A percentile compares a stretch with the other conserved stretches of the same genome.
Conservation (phyloP, 2,888 invertebrate species). For the Oscheius myriophilus region DNA sequence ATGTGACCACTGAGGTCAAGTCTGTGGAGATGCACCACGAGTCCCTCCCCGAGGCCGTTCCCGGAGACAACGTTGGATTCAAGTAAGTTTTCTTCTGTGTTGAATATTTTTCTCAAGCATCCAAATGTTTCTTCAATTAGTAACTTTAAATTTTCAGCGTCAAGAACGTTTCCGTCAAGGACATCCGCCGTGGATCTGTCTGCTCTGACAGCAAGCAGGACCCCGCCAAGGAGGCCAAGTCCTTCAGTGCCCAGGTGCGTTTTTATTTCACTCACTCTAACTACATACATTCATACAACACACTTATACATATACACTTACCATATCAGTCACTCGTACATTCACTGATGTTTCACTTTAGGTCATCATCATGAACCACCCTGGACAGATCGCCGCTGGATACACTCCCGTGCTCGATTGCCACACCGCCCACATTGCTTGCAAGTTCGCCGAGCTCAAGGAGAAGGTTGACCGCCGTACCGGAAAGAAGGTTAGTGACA, state of each 20-base stretch:
- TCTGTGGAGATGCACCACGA: slow-evolving; percentile 99
- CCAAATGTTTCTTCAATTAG: too few relatives aligned
- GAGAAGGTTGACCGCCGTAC: slow-evolving; percentile 97
- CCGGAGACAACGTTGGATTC: slow-evolving; percentile 97
- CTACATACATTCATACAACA: too few relatives aligned
- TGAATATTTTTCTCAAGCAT: too few relatives aligned
- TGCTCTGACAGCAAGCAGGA: slow-evolving; percentile 96
- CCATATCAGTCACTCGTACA: too few relatives aligned
- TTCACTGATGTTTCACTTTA: too few relatives aligned
- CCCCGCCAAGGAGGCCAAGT: slow-evolving; percentile 91
- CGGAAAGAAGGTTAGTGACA: slow-evolving; percentile 76
- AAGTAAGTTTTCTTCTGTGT: slow-evolving; percentile 71
- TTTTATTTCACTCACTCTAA: too few relatives aligned
- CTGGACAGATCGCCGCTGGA: slow-evolving; percentile 94
- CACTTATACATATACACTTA: too few relatives aligned
- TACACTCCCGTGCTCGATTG: slow-evolving; percentile 99
- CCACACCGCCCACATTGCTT: slow-evolving; percentile 99
- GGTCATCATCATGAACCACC: slow-evolving; percentile 78
- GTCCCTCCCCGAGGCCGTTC: slow-evolving; percentile 81
- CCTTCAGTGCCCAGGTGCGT: slow-evolving; percentile 91
- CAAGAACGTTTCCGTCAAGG: slow-evolving; percentile 99
- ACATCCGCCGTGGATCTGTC: slow-evolving; percentile 97
- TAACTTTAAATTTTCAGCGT: slow-evolving; percentile 77
- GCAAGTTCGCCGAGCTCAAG: slow-evolving; percentile 98
- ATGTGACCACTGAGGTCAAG: slow-evolving; percentile 98